phyloP scores from a whole-genome alignment of 2,113 vertebrate genomes.

The Lophotis ruficrista region DNA sequence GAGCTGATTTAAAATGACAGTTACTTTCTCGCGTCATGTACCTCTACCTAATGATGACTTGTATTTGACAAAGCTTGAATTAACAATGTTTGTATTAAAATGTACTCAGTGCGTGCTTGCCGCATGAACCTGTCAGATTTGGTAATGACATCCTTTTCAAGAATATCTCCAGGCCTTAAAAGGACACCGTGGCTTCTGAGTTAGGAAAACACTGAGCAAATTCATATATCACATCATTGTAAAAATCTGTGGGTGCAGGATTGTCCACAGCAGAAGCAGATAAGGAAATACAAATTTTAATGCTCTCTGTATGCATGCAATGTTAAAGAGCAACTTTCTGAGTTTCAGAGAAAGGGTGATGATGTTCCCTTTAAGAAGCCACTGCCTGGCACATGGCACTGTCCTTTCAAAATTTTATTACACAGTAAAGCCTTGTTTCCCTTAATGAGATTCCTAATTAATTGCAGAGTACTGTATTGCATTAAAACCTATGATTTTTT shows the following conservation, averaged over 20 bases:
- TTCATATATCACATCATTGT: neutral
- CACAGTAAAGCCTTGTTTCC: neutral
- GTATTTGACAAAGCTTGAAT: neutral
- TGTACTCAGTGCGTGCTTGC: neutral
- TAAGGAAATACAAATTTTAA: neutral
- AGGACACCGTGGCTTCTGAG: neutral
- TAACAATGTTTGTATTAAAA: neutral
- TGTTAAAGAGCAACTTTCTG: neutral
- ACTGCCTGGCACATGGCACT: neutral
- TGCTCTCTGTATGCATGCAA: neutral
- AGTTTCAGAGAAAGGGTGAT: neutral
- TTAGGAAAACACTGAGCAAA: neutral
- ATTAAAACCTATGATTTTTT: neutral
- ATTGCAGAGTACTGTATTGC: neutral
- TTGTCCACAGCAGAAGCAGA: neutral
- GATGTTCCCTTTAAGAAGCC: neutral
- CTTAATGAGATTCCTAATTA: constrained; percentile 23
- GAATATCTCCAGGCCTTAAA: neutral
- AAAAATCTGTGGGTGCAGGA: neutral
- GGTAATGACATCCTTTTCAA: neutral
- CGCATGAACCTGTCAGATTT: neutral
- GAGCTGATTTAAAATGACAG: neutral
- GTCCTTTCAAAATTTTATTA: neutral
- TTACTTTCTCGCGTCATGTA: neutral
- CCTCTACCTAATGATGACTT: neutral